Evolutionary conservation across 1,140 invertebrate species (phyloP), one percentile per base, ranked within the genome.

Genomic region (Rhopalosiphum maidis): DNA sequence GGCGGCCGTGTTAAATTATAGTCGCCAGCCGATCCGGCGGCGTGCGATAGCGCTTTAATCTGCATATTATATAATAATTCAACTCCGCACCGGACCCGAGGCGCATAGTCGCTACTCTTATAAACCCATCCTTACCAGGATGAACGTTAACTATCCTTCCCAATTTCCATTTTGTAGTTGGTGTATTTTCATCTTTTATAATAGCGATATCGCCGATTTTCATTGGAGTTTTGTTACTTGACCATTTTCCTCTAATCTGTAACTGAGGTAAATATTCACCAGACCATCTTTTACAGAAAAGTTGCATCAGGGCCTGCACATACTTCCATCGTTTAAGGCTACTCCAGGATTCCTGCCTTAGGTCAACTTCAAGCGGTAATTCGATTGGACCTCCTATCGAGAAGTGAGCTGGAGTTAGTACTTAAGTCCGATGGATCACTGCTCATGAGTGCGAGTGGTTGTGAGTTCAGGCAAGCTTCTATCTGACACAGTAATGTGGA

Each of bases 361-460:
- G 25, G 6, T 22, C 43, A 0, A n/a, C 8, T 23, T 60, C 54
- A 25, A 41, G 35, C 0, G 93, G 48, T 23, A 46, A 2, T 3
- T 0, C 4, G 0, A 86, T 25, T 25, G 94, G 93, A 48, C 89
- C n/a, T 8, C 94, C 94, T 77, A 94, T 95, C 8, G 94, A 91
- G 77, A 95, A 94, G 93, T 95, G 94, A 30, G 91, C 94, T n/a
- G 95, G 94, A 25, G 94, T 94, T 15, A 94, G 89, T n/a, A 48
- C 43, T n/a, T 3, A 41, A 21, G 37, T 94, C 94, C 7, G 87
- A n/a, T 4, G 94, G 94, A 87, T 94, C 94, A 55, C 51, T 60
- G 15, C 93, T 94, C 22, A 94, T 37, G 0, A 87, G 91, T 43
- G 43, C 89, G 0, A 95, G n/a, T 18, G 94, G 94, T 30, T 94